A percentile compares a stretch with the other conserved stretches of the same genome.
Evolutionary conservation across 2,888 invertebrate genomes (phyloP).

Genomic region (Agonum fuliginosum): DNA sequence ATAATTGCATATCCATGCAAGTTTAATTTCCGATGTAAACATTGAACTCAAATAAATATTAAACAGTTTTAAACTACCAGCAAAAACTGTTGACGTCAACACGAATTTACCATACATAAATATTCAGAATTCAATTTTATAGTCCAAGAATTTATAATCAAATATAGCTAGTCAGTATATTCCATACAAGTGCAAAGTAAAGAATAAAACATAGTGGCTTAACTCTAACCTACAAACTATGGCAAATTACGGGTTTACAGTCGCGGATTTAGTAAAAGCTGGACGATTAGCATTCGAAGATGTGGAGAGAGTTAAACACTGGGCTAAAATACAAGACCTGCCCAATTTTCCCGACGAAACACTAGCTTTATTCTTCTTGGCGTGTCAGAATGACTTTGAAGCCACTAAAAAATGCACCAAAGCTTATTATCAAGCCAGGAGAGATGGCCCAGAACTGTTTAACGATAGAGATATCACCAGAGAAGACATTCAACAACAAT

Average conservation of each 20-base stretch:
- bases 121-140: slow-evolving; percentile 10
- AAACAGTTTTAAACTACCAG: too few species aligned
- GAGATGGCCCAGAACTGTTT: slow-evolving; percentile 79
- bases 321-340: slow-evolving; percentile 65
- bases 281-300: slow-evolving; percentile 65
- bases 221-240: too few species aligned
- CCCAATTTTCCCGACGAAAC: slow-evolving; percentile 64
- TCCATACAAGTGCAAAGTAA: too few species aligned
- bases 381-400: slow-evolving; percentile 73
- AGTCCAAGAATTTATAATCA: slow-evolving; percentile 13
- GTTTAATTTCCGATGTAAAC: too few species aligned
- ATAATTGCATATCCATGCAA: too few species aligned
- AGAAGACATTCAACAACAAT: slow-evolving; percentile 71
- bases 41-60: background rate
- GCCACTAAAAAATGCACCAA: slow-evolving; percentile 79
- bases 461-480: slow-evolving; percentile 74
- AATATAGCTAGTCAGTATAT: background rate
- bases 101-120: background rate
- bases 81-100: background rate
- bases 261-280: slow-evolving; percentile 66
- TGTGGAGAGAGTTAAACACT: slow-evolving; percentile 66
- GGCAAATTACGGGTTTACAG: slow-evolving; percentile 63
- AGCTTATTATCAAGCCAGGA: slow-evolving; percentile 77
- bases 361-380: slow-evolving; percentile 48
- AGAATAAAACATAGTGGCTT: too few species aligned